These are phyloP conservation scores for Volucella zonaria DNA, from an alignment of 2,888 invertebrate genomes.

Conservation along the genomic window DNA sequence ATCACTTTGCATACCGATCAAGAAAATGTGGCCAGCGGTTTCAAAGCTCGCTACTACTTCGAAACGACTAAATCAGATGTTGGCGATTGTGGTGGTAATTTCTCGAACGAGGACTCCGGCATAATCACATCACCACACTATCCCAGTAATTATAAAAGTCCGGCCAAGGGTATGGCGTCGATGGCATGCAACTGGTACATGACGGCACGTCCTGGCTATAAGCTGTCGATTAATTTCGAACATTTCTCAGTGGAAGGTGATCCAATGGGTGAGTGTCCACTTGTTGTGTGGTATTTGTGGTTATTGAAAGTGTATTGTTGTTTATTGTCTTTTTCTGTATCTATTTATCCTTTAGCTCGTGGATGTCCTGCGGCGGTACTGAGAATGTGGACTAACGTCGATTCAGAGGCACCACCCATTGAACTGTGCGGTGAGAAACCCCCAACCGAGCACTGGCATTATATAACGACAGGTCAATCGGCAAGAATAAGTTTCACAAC, in stretches of 20 bases:
- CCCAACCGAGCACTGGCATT: conserved; percentile 90
- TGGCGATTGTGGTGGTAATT: conserved; percentile 96
- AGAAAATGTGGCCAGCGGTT: conserved; percentile 95
- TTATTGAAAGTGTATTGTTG: not conserved
- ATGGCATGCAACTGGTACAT: conserved; percentile 99
- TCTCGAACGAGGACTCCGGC: conserved; percentile 91
- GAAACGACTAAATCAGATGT: conserved; percentile 94
- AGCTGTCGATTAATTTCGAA: conserved; percentile 95
- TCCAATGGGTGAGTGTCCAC: conserved; percentile 72
- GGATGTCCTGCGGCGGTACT: conserved; percentile 96
- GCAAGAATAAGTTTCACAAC: conserved; percentile 96
- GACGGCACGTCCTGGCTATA: conserved; percentile 91
- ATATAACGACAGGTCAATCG: conserved; percentile 92
- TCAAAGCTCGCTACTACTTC: conserved; percentile 97
- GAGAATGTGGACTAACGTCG: conserved; percentile 90
- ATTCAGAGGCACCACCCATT: conserved; percentile 90
- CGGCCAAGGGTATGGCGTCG: conserved; percentile 90
- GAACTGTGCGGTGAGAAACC: conserved; percentile 95
- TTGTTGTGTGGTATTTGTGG: not conserved
- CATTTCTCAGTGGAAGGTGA: conserved; percentile 97
- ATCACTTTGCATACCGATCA: conserved; percentile 94
- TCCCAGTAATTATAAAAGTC: conserved; percentile 94
- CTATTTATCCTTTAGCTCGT: conserved; percentile 85
- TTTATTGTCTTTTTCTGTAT: not conserved
- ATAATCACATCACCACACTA: conserved; percentile 94